These are phyloP conservation scores for Geodia barretti DNA, from an alignment of 37 sponge, comb jelly and placozoan genomes.

Conservation along the genomic window DNA sequence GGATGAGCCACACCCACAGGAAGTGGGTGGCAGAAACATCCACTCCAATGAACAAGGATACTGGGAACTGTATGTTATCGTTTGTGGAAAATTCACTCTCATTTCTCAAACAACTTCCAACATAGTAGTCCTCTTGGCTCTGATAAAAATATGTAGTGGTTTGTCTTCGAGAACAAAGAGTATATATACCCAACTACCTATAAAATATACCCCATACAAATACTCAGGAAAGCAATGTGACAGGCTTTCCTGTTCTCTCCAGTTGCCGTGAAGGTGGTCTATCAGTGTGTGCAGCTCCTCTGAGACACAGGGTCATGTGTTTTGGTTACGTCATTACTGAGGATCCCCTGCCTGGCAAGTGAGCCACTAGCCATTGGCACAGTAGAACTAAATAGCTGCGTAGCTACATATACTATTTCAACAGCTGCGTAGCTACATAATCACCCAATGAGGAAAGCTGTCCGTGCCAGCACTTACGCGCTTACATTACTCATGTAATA, in stretches of 20 bases:
- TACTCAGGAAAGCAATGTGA: too few relatives aligned
- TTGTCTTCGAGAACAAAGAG: neutral
- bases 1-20: constrained; percentile 29
- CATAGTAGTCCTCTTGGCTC: too few relatives aligned
- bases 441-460: too few relatives aligned
- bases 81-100: neutral
- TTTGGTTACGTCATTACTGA: constrained; percentile 89
- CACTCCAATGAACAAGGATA: constrained; percentile 17
- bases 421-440: too few relatives aligned
- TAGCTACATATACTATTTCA: too few relatives aligned
- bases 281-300: constrained; percentile 64
- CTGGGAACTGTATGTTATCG: constrained; percentile 56
- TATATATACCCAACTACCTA: neutral
- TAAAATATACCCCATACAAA: neutral
- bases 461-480: too few relatives aligned
- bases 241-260: neutral
- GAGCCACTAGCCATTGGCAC: too few relatives aligned
- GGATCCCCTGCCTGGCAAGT: constrained; percentile 81
- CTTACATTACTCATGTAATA: too few relatives aligned
- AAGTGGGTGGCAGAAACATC: constrained; percentile 35
- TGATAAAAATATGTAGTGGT: too few relatives aligned
- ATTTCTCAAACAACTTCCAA: too few relatives aligned
- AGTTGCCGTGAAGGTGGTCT: constrained; percentile 64
- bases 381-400: too few relatives aligned
- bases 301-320: constrained; percentile 79